Evolutionary conservation across 2,888 invertebrate genomes (phyloP).

Genomic region (Hybos culiciformis): DNA sequence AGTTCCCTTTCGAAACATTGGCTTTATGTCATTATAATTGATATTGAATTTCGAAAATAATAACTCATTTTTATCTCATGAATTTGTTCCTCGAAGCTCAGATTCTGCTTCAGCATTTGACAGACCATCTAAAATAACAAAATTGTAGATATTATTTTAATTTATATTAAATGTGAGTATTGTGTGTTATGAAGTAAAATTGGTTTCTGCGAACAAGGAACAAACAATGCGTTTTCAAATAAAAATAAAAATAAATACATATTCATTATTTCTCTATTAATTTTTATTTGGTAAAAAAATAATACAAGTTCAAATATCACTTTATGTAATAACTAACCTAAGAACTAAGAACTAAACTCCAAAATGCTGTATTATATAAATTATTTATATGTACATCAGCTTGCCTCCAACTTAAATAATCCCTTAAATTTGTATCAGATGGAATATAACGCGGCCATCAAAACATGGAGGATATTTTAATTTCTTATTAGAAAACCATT

Average conservation of each 20-base stretch:
- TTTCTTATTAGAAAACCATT: constrained; percentile 54
- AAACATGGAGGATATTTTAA: constrained; percentile 84
- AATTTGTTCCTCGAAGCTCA: constrained; percentile 71
- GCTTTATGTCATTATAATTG: constrained; percentile 84
- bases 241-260: no score
- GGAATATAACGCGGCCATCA: constrained; percentile 79
- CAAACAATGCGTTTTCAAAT: no score
- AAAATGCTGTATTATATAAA: constrained; percentile 90
- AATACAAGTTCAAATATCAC: no score
- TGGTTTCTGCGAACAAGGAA: no score
- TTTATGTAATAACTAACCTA: no score
- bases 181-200: no score
- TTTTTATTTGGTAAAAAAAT: no score
- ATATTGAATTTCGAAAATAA: constrained; percentile 77
- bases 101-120: constrained; percentile 73
- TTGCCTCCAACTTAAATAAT: constrained; percentile 87
- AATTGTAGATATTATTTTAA: no score
- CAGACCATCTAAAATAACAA: constrained; percentile 56
- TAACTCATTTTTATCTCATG: constrained; percentile 87
- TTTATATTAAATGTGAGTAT: no score
- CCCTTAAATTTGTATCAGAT: constrained; percentile 66
- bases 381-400: constrained; percentile 95
- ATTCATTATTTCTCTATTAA: no score
- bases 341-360: constrained; percentile 75
- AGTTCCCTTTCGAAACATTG: constrained; percentile 85